Conservation (phyloP, 2,797 vertebrate genomes). For the Serranus cabrilla region DNA sequence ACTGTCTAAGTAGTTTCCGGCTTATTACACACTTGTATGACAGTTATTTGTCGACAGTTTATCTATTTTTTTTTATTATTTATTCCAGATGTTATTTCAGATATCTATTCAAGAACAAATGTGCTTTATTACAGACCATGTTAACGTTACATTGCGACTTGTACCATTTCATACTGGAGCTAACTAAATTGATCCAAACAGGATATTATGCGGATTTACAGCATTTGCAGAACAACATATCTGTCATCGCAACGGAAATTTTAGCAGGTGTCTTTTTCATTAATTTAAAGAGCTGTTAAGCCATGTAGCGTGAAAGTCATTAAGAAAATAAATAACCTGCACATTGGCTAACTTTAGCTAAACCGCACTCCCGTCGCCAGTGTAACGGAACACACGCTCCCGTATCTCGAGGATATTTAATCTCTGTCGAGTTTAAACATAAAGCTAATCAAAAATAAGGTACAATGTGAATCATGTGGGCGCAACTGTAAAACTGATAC, state of each 20-base stretch:
- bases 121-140: too few relatives aligned
- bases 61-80: background rate
- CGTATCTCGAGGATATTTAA: too few relatives aligned
- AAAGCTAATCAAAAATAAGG: fast-evolving
- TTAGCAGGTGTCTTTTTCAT: background rate
- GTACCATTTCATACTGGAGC: background rate
- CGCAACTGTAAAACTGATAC: fast-evolving
- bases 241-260: background rate
- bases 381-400: background rate
- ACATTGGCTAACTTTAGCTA: conserved; percentile 14
- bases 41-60: too few relatives aligned
- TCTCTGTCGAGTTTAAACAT: background rate
- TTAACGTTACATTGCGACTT: too few relatives aligned
- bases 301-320: background rate
- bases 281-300: background rate
- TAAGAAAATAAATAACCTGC: background rate
- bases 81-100: background rate
- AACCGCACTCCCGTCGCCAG: background rate
- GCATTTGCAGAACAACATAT: background rate
- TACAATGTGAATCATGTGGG: fast-evolving
- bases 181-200: background rate
- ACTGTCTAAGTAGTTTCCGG: too few relatives aligned
- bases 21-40: too few relatives aligned
- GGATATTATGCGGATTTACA: background rate
- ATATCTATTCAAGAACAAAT: background rate